These are phyloP conservation scores for Hemitrygon akajei DNA, from an alignment of 2,797 vertebrate genomes.

Conservation along the genomic window DNA sequence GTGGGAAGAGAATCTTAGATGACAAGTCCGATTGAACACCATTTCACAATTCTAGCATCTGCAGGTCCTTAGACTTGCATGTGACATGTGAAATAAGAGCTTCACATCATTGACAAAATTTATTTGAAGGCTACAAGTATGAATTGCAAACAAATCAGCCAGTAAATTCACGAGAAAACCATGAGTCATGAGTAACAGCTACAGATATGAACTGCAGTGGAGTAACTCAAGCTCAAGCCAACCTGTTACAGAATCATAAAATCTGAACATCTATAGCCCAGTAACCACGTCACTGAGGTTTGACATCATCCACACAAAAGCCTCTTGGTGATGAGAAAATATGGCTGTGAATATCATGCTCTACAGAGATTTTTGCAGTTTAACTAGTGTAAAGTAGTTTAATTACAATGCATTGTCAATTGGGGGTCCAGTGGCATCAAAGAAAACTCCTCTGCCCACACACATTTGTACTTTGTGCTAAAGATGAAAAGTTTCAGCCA, in stretches of 20 bases:
- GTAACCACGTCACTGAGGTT: neutral
- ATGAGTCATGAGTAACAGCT: neutral
- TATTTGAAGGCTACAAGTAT: neutral
- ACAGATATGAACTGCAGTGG: neutral
- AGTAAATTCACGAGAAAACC: neutral
- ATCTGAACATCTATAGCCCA: neutral
- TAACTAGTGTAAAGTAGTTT: neutral
- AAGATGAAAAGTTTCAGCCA: slow-evolving; percentile 7
- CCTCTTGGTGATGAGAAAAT: neutral
- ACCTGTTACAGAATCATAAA: neutral
- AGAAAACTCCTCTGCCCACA: slow-evolving; percentile 19
- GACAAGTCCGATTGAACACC: too few relatives aligned
- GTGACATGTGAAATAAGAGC: neutral
- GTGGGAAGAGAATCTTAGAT: too few relatives aligned
- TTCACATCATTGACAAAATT: neutral
- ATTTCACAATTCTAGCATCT: too few relatives aligned
- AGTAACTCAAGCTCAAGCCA: neutral
- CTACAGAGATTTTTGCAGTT: neutral
- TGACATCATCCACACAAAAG: neutral
- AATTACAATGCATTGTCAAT: neutral
- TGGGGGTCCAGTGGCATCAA: neutral
- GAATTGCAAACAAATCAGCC: neutral
- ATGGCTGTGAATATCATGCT: neutral
- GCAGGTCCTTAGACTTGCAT: too few relatives aligned
- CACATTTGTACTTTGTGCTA: slow-evolving; percentile 7